Base-by-base conservation (phyloP, 2,797 vertebrate species). In the Orientallactaga sibirica region DNA sequence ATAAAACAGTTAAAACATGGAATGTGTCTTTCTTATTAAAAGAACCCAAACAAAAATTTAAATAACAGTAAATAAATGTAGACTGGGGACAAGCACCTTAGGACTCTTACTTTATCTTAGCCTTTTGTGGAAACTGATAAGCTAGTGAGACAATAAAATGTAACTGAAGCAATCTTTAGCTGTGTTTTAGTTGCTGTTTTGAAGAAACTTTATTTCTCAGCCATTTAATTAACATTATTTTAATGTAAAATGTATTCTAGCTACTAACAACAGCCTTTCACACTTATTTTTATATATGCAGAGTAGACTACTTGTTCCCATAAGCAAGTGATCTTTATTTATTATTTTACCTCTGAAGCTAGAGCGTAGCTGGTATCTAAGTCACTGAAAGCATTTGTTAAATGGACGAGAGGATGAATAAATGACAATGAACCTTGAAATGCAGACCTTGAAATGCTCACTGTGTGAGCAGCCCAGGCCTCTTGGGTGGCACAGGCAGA, bases 191-290 rank as follows among this genome's bases (percentile, higher is more conserved):
- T 27, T 74, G 64, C 68, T n/a, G 86, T 37, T 37, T 41, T 73
- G 41, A 37, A 55, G 86, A 86, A n/a, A 7, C 18, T 92, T 91
- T 75, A 55, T 70, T 81, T 80, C 91, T 10, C 12, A 86, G 33
- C 2, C 58, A 91, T 77, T 87, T 78, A 33, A 91, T 83, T 79
- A 90, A 74, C 20, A 41, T 77, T 64, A 68, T 90, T 96, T 88
- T 61, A 84, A 74, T 77, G 81, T 55, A 92, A 83, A 76, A 77
- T 41, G 22, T 73, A 16, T 58, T 27, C 87, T 91, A 61, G 24
- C 75, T 93, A 68, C 71, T 90, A 95, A 87, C 62, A 92, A 77
- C 37, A n/a, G 12, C 37, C 27, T 88, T 93, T 88, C n/a, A 64
- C 62, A 74, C 62, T 88, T 78, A 85, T 74, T 92, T 73, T 92